Percentiles rank a stretch among this genome's conserved stretches.
These are phyloP conservation scores for Limnodromus scolopaceus DNA, from an alignment of 2,797 vertebrate genomes.

Conservation along the genomic window DNA sequence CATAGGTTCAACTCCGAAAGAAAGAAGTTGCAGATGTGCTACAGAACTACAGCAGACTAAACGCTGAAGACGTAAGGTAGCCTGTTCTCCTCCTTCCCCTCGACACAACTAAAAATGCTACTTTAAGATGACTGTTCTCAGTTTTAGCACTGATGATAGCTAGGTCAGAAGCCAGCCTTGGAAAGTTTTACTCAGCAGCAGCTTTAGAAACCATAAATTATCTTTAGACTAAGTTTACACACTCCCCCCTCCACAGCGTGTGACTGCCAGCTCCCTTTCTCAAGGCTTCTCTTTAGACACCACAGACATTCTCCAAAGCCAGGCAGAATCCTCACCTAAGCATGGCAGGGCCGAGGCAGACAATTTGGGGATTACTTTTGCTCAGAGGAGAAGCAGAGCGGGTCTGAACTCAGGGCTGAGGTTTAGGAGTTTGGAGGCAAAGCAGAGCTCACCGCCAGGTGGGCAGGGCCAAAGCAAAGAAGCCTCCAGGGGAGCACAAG, in stretches of 20 bases:
- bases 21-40: neutral
- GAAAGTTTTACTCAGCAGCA: conserved; percentile 72
- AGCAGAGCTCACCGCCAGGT: neutral
- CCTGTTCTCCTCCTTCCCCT: neutral
- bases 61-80: neutral
- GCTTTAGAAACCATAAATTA: conserved; percentile 67
- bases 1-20: fast-evolving
- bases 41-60: neutral
- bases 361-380: neutral
- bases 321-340: neutral
- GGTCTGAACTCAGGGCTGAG: neutral
- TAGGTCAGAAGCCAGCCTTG: conserved; percentile 49
- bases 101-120: conserved; percentile 23
- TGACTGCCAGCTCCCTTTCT: neutral
- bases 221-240: conserved; percentile 27
- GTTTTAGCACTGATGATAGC: conserved; percentile 24
- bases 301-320: neutral
- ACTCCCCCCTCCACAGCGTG: neutral
- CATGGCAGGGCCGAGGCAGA: fast-evolving
- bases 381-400: neutral
- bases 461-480: neutral
- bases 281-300: neutral
- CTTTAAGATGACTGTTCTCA: conserved; percentile 24
- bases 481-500: neutral
- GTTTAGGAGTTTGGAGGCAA: neutral